Base-by-base conservation (phyloP, 1,140 invertebrate species). In the Dermatophagoides farinae region DNA sequence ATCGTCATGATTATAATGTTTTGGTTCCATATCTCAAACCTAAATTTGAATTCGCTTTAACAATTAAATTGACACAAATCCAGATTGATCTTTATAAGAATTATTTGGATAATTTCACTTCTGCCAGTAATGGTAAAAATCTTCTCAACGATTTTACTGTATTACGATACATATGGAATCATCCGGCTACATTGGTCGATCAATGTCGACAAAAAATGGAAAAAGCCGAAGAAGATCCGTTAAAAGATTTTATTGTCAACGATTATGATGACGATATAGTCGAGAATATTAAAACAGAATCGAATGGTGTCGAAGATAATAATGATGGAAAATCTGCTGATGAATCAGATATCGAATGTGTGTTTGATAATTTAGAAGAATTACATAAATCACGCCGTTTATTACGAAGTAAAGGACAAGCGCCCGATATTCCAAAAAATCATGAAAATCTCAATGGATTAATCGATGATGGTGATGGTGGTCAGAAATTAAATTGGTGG, bases 111-210 rank as follows among this genome's bases (percentile, higher is more conserved):
- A 49, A 64, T 14, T 46, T 59, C 5, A 18, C 18, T 14, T 39
- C 25, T 11, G 39, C 12, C 5, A 23, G 1, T 10, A 23, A 6
- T n/a, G 47, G 20, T 50, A 86, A 86, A 9, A 97, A 97, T 77
- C 91, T 93, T 0, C 76, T 98, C 12, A 95, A 93, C 71, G 91
- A 93, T 11, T 97, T 97, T 75, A 89, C 93, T 44, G 88, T 97
- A 54, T 97, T 93, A 71, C 96, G 91, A 70, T 97, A 97, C 80
- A 97, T 99, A 65, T 98, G 93, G 92, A 98, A 98, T 71, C 95
- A 98, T 76, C 93, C 95, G 0, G 92, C 97, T 73, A 85, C 97
- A 52, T 71, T 98, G 25, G 40, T 40, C 16, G 51, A n/a, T 4
- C 46, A 52, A 37, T 43, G 14, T 47, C 18, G 39, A 39, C 22